These are phyloP conservation scores for Thalassarche chlororhynchos DNA, from an alignment of 2,113 vertebrate genomes.

Conservation along the genomic window DNA sequence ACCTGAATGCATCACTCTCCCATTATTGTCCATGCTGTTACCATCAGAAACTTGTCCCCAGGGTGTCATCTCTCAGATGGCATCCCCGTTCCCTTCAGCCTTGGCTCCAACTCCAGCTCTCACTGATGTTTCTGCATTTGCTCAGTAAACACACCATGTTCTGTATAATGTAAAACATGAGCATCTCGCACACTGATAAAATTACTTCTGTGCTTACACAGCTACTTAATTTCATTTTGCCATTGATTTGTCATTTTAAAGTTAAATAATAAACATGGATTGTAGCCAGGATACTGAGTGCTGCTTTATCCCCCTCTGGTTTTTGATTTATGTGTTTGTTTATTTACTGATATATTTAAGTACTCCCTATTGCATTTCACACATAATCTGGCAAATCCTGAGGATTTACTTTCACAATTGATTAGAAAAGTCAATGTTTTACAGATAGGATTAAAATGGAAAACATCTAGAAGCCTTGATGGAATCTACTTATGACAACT, in stretches of 20 bases:
- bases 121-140: background rate
- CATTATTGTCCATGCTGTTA: background rate
- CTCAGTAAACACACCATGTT: background rate
- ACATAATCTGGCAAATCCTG: slow-evolving; percentile 73
- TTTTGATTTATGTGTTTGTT: slow-evolving; percentile 57
- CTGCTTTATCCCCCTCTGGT: background rate
- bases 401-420: slow-evolving; percentile 73
- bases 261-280: slow-evolving; percentile 66
- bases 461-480: slow-evolving; percentile 48
- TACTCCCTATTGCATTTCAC: slow-evolving; percentile 49
- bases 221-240: slow-evolving; percentile 36
- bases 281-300: slow-evolving; percentile 24
- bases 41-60: background rate
- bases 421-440: slow-evolving; percentile 74
- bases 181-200: background rate
- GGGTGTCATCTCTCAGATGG: background rate
- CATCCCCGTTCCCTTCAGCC: background rate
- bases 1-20: background rate
- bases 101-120: background rate
- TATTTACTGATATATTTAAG: slow-evolving; percentile 65
- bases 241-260: slow-evolving; percentile 71
- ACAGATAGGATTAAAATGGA: slow-evolving; percentile 69
- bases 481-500: slow-evolving; percentile 40
- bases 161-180: background rate
- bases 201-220: slow-evolving; percentile 28